A percentile compares a stretch with the other conserved stretches of the same genome.
These are phyloP conservation scores for Smittia aterrima DNA, from an alignment of 2,888 invertebrate species.

Conservation along the genomic window DNA sequence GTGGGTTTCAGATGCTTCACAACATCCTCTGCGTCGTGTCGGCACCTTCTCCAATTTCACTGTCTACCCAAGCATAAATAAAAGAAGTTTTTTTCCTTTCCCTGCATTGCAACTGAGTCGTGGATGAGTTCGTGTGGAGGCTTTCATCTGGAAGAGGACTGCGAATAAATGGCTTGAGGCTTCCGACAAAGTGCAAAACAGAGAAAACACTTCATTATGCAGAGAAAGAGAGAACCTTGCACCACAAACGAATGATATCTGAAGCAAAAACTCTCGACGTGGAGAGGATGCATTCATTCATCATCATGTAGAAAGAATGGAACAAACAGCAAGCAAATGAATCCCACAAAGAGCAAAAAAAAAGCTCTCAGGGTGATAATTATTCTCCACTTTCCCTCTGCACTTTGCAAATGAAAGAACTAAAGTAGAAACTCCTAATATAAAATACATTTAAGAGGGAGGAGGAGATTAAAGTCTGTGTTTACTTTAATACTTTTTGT, in stretches of 20 bases:
- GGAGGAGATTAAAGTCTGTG: background rate
- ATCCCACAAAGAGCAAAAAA: background rate
- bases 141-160: no score
- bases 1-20: background rate
- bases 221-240: background rate
- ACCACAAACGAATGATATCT: background rate
- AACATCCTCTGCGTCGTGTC: background rate
- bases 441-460: no score
- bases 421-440: background rate
- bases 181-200: background rate
- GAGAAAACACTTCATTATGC: background rate
- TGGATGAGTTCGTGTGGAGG: no score
- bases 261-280: background rate
- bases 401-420: slow-evolving; percentile 13
- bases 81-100: no score
- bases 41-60: no score
- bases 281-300: background rate
- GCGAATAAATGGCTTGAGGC: background rate
- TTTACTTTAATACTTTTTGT: background rate
- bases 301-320: background rate
- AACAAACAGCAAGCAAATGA: slow-evolving; percentile 7
- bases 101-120: no score
- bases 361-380: slow-evolving; percentile 20
- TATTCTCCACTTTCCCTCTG: slow-evolving; percentile 4
- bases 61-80: no score